Evolutionary conservation across 1,140 invertebrate genomes (phyloP), one percentile per base, ranked within the genome.

Genomic region (Daktulosphaira vitifoliae): DNA sequence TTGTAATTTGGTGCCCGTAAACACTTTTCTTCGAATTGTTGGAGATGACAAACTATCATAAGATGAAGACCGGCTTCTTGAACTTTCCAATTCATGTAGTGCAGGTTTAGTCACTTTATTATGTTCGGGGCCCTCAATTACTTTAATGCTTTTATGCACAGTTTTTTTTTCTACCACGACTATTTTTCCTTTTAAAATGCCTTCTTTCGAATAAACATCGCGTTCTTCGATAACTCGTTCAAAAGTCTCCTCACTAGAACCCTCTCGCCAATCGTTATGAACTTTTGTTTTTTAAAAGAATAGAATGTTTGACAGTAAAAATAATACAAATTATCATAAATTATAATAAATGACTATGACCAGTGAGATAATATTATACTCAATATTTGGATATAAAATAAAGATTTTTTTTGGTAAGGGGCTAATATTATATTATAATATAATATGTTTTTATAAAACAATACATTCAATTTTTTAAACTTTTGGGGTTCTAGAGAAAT

Each of bases 1-100:
- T 73, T 90, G 85, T 69, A 84, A 86, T 73, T 82, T 85, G 74
- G 83, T 88, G 70, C 84, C 78, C 38, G 81, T 75, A 69, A 81
- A 84, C 53, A 85, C 20, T 62, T 62, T 62, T 18, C 25, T 46
- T 39, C 56, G 46, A 22, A 11, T 18, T 8, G 13, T 82, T 74
- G 81, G 80, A 70, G 79, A 79, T 15, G 78, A 74, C 18, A 79
- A 77, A 68, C 80, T 77, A 70, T 51, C 66, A 77, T 81, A 78
- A 66, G 80, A 70, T 4, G 74, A 71, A 76, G 73, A 52, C n/a
- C 50, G 77, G 75, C 67, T 74, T 70, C 70, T 67, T 26, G 71
- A 68, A 68, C 38, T 48, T 48, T 44, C 53, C 68, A 68, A 69
- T 65, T 69, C 69, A 70, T 71, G 71, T 69, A 33, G 29, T 16